Base-by-base conservation (phyloP, 2,797 vertebrate species). In the Mus caroli region DNA sequence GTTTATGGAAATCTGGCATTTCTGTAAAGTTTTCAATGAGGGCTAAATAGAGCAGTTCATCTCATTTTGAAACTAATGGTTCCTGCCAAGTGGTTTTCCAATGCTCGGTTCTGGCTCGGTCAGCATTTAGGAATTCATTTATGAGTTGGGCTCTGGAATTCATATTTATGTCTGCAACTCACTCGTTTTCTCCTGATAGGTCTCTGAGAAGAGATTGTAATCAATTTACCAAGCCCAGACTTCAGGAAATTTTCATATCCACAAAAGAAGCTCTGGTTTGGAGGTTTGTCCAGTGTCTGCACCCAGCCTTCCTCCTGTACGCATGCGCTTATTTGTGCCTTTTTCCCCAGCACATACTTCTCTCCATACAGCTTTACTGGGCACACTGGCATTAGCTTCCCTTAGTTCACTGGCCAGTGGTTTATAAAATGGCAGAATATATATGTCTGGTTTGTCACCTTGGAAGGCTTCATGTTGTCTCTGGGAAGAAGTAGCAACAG, bases 51-150 rank as follows among this genome's bases (percentile, higher is more conserved):
- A 98, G 98, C 98, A 98, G 98, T 99, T 98, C 99, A 99, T 99
- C 99, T 99, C 99, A 99, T 99, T 98, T 99, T 99, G 99, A 98
- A 99, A 97, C 93, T 98, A 97, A 98, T 98, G 98, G 96, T 97
- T 98, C 98, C 98, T 99, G 99, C 99, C 99, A 99, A 99, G 98
- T 98, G 98, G 99, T 99, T 99, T 99, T 99, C 99, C 98, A 99
- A 99, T 96, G 98, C 98, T 97, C 97, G 98, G 99, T 99, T 98
- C 98, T 99, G 99, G 99, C 99, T 98, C 99, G 99, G 99, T 99
- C 98, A 99, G 99, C 98, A 98, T 99, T 99, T 99, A 99, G 99
- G 99, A 99, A 99, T 98, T 99, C 99, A 99, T 99, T 99, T 99
- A 99, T 99, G 98, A 99, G 98, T 98, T 98, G 98, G 99, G 98